A percentile compares a stretch with the other conserved stretches of the same genome.
Conservation (phyloP, 2,797 vertebrate genomes). For the Notolabrus celidotus region DNA sequence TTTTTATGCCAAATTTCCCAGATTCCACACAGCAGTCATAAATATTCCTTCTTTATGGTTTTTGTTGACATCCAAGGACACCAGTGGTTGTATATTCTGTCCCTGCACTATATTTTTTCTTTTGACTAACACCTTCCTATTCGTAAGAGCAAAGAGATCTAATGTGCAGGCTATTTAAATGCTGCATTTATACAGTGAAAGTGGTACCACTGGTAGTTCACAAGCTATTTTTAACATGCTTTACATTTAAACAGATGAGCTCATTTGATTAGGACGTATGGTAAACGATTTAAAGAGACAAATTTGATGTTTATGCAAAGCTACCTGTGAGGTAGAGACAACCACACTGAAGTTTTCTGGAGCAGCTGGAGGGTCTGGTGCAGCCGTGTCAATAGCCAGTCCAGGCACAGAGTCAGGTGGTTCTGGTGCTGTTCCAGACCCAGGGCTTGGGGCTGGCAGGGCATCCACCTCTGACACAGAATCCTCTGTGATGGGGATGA, state of each 20-base stretch:
- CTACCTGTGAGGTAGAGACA: slow-evolving; percentile 88
- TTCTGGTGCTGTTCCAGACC: slow-evolving; percentile 43
- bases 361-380: slow-evolving; percentile 55
- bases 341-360: slow-evolving; percentile 79
- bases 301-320: background rate
- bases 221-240: background rate
- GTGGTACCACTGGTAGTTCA: background rate
- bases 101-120: background rate
- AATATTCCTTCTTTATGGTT: slow-evolving; percentile 36
- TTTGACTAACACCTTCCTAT: background rate
- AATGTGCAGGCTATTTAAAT: background rate
- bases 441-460: slow-evolving; percentile 86
- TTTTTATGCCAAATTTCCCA: slow-evolving; percentile 56
- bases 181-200: background rate
- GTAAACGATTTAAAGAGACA: background rate
- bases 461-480: slow-evolving; percentile 93
- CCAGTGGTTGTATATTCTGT: slow-evolving; percentile 6
- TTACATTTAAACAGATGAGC: background rate
- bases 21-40: slow-evolving; percentile 36
- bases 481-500: slow-evolving; percentile 93
- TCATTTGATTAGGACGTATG: slow-evolving; percentile 1
- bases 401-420: slow-evolving; percentile 38
- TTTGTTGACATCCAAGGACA: slow-evolving; percentile 41
- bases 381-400: background rate
- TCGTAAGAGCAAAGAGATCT: background rate